phyloP scores from a whole-genome alignment of 2,888 invertebrate species.

The Seira sanloemensis region DNA sequence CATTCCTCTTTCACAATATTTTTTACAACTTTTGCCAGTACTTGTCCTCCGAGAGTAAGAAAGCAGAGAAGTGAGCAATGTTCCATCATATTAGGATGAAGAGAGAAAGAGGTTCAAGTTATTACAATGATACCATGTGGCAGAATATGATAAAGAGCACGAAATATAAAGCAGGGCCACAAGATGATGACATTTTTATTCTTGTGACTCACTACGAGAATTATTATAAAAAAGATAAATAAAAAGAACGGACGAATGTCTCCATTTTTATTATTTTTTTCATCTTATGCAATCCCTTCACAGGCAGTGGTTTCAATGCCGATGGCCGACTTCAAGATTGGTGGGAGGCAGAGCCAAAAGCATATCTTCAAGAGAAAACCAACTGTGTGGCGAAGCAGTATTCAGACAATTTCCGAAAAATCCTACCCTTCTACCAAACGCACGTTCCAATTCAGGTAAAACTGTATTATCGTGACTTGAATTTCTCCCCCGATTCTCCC shows the following conservation, averaged over 20 bases:
- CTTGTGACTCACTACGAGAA: not conserved
- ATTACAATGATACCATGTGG: slow-evolving; percentile 15
- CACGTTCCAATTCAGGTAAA: slow-evolving; percentile 77
- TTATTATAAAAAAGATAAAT: not conserved
- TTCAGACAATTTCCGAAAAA: slow-evolving; percentile 76
- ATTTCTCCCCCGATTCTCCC: slow-evolving; percentile 22
- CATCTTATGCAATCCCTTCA: not conserved
- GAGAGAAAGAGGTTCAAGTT: not conserved
- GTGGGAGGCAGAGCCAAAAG: slow-evolving; percentile 77
- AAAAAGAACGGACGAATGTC: not conserved
- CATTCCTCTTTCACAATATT: not conserved
- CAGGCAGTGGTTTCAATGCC: slow-evolving; percentile 75
- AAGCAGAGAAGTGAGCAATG: not conserved
- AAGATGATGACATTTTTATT: slow-evolving; percentile 12
- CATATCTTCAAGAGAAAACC: slow-evolving; percentile 76
- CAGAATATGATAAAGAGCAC: slow-evolving; percentile 21
- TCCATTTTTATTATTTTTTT: slow-evolving; percentile 25
- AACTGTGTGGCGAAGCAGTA: slow-evolving; percentile 78
- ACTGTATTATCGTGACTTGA: slow-evolving; percentile 40
- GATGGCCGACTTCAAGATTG: slow-evolving; percentile 76
- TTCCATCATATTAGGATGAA: not conserved
- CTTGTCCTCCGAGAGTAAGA: not conserved
- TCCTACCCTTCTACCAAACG: slow-evolving; percentile 76
- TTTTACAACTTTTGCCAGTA: not conserved
- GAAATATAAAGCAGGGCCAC: not conserved